A percentile compares a stretch with the other conserved stretches of the same genome.
Evolutionary conservation across 1,140 invertebrate species (phyloP).

Genomic region (Batillaria attramentaria): DNA sequence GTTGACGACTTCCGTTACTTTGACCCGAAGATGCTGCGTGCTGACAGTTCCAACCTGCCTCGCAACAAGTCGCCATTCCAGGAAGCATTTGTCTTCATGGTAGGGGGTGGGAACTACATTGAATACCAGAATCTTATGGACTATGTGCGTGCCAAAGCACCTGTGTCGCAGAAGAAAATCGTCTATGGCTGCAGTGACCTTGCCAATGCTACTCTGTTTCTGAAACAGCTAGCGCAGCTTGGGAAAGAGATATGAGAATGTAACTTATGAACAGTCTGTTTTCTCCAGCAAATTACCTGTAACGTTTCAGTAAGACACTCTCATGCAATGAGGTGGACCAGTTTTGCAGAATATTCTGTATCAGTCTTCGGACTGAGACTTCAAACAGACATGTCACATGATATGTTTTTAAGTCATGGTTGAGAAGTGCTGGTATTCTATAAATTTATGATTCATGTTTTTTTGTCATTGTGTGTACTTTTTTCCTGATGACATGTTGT

Average conservation of each 20-base stretch:
- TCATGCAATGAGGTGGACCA: not conserved
- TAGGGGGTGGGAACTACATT: constrained; percentile 99
- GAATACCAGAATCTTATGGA: constrained; percentile 99
- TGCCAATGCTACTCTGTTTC: constrained; percentile 92
- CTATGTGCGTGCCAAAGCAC: constrained; percentile 86
- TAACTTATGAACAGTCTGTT: not conserved
- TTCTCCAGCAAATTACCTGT: not conserved
- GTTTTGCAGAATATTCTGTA: not conserved
- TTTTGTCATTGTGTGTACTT: too few species aligned
- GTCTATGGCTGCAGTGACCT: constrained; percentile 96
- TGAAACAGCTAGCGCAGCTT: constrained; percentile 83
- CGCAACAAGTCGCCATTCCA: constrained; percentile 72
- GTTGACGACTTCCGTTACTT: constrained; percentile 92
- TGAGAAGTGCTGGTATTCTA: too few species aligned
- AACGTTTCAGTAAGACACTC: not conserved
- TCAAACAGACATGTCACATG: not conserved
- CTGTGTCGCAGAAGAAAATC: constrained; percentile 81
- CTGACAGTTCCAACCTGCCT: constrained; percentile 74
- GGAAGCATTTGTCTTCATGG: constrained; percentile 91
- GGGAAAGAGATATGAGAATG: constrained; percentile 52
- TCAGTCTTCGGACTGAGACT: not conserved
- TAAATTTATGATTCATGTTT: too few species aligned
- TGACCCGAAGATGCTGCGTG: constrained; percentile 91
- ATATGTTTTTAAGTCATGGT: too few species aligned
- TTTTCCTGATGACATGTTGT: too few species aligned